Percentiles rank a stretch among this genome's conserved stretches.
Conservation (phyloP, 2,113 vertebrate genomes). For the Maccullochella peelii region DNA sequence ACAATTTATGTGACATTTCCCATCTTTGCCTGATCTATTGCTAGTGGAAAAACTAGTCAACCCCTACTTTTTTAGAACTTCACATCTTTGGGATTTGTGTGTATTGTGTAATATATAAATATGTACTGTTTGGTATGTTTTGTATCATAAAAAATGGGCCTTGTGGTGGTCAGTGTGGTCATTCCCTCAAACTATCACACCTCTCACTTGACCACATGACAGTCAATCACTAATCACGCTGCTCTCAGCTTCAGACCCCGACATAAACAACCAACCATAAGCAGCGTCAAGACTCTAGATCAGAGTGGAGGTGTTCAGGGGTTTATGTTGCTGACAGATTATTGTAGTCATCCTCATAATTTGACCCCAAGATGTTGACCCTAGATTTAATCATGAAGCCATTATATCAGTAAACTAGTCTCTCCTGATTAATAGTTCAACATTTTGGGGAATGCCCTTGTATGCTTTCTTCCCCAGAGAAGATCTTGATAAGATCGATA, state of each 20-base stretch:
- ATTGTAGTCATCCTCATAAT: background rate
- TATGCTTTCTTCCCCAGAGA: background rate
- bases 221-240: background rate
- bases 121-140: background rate
- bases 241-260: background rate
- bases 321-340: background rate
- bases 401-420: slow-evolving; percentile 4
- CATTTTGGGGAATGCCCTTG: background rate
- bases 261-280: background rate
- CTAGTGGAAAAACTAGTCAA: slow-evolving; percentile 22
- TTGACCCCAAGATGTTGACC: background rate
- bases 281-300: background rate
- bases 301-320: background rate
- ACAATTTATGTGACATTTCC: slow-evolving; percentile 28
- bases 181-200: background rate
- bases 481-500: background rate
- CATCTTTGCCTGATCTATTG: slow-evolving; percentile 46
- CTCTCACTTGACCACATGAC: background rate
- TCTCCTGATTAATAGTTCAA: background rate
- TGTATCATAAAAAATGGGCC: background rate
- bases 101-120: background rate
- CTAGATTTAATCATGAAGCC: background rate
- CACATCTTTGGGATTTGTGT: background rate
- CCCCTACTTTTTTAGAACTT: slow-evolving; percentile 20
- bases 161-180: background rate